A percentile compares a stretch with the other conserved stretches of the same genome.
phyloP scores from a whole-genome alignment of 2,113 vertebrate genomes.

The Zosterops lateralis region DNA sequence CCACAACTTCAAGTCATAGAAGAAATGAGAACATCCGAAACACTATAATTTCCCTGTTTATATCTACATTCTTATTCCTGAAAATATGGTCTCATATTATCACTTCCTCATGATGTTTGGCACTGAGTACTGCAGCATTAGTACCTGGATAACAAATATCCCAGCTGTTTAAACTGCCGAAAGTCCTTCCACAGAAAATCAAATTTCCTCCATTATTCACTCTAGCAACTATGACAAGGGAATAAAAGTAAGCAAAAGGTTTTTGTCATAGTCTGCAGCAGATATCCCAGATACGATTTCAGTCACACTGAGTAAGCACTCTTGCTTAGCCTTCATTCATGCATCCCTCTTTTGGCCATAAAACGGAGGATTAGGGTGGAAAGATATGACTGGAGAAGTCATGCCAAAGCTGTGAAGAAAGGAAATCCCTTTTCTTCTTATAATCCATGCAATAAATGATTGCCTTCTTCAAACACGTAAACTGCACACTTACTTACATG shows the following conservation, averaged over 20 bases:
- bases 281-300: neutral
- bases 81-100: neutral
- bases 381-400: neutral
- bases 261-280: neutral
- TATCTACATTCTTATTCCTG: neutral
- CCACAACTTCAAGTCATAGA: neutral
- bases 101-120: neutral
- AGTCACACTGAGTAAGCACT: neutral
- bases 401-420: neutral
- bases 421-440: neutral
- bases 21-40: neutral
- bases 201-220: neutral
- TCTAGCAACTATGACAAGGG: neutral
- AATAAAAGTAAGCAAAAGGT: neutral
- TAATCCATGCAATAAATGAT: neutral
- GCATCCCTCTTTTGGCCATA: neutral
- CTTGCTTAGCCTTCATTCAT: neutral
- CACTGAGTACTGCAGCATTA: neutral
- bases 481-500: neutral
- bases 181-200: neutral
- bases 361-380: neutral
- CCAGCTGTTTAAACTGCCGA: neutral
- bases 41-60: neutral
- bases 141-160: neutral
- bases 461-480: neutral